Evolutionary conservation across 23 tunicate species (phyloP).

Genomic region (Ciona savignyi): DNA sequence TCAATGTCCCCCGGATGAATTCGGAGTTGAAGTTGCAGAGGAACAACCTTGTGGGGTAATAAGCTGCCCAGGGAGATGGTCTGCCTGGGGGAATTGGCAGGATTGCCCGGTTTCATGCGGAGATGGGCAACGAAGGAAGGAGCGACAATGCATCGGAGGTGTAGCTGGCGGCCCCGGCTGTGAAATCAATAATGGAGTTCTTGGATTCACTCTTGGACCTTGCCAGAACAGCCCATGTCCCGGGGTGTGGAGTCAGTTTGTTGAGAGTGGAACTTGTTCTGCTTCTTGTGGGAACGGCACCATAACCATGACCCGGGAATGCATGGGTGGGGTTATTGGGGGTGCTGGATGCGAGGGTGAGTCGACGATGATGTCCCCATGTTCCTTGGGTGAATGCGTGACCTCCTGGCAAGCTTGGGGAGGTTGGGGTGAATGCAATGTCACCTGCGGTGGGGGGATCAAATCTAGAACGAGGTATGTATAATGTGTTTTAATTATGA

Average conservation of each 20-base stretch:
- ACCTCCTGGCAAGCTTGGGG: conserved; percentile 25
- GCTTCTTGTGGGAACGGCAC: conserved; percentile 15
- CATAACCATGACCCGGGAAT: conserved; percentile 1
- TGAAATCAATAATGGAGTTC: conserved; percentile 3
- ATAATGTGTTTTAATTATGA: no score
- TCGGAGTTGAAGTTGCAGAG: conserved; percentile 11
- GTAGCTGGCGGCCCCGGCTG: conserved; percentile 31
- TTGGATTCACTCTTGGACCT: neutral
- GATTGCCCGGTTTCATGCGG: conserved; percentile 37
- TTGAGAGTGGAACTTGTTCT: conserved; percentile 3
- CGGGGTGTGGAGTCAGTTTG: conserved; percentile 26
- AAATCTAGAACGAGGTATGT: conserved; percentile 24
- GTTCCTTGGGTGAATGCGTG: conserved; percentile 3
- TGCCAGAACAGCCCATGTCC: no score
- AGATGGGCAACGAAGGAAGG: conserved; percentile 1
- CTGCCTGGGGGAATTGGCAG: conserved; percentile 9
- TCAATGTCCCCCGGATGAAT: conserved; percentile 25
- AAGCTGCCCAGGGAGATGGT: conserved; percentile 34
- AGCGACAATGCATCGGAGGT: conserved; percentile 24
- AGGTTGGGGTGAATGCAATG: conserved; percentile 11
- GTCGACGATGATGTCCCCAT: neutral
- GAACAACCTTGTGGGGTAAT: neutral
- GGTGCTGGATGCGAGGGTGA: conserved; percentile 27
- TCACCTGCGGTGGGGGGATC: conserved; percentile 5
- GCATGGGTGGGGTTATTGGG: conserved; percentile 28